phyloP scores from a whole-genome alignment of 2,888 invertebrate species.

The Thymelicus lineola region DNA sequence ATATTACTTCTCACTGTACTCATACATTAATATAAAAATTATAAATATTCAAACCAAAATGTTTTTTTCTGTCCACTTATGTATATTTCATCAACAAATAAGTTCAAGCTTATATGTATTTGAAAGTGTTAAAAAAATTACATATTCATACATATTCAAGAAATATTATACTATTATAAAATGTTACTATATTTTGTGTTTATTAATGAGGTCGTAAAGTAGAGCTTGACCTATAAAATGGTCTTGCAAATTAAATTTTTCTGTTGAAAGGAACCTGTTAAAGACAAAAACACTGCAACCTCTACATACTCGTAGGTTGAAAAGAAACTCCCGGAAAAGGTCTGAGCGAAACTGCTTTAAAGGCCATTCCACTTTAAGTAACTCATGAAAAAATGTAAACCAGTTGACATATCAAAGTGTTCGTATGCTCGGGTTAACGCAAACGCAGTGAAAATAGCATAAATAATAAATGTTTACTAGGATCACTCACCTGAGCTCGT shows the following conservation, averaged over 20 bases:
- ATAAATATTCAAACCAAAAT: too few relatives aligned
- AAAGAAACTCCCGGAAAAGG: slow-evolving; percentile 10
- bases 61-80: too few relatives aligned
- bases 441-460: slow-evolving; percentile 41
- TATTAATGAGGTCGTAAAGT: neutral
- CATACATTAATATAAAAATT: too few relatives aligned
- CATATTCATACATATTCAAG: too few relatives aligned
- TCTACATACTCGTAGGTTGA: neutral
- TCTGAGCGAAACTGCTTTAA: neutral
- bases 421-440: slow-evolving; percentile 2
- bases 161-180: too few relatives aligned
- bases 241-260: neutral
- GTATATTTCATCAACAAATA: too few relatives aligned
- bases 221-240: slow-evolving; percentile 3
- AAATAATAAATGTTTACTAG: slow-evolving; percentile 52
- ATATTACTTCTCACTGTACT: too few relatives aligned
- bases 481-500: slow-evolving; percentile 53
- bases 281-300: slow-evolving; percentile 4
- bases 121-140: too few relatives aligned
- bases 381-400: slow-evolving; percentile 1
- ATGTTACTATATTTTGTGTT: neutral
- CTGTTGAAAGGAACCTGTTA: slow-evolving; percentile 5
- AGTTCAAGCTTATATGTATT: too few relatives aligned
- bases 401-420: slow-evolving; percentile 3
- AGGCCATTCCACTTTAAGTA: neutral